phyloP scores from a whole-genome alignment of 1,140 invertebrate genomes.

The Argopecten irradians region DNA sequence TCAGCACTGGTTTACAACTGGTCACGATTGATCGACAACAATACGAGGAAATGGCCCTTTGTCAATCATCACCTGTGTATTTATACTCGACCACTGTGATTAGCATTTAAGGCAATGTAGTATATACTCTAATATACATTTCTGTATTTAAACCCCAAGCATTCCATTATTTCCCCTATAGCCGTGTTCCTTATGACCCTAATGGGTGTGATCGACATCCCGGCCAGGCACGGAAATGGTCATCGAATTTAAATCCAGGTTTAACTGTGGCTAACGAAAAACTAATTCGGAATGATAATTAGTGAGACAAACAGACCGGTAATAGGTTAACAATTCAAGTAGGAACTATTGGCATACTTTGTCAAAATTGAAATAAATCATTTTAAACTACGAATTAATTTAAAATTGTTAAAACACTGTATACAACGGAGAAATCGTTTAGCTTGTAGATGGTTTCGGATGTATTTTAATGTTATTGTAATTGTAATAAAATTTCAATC shows the following conservation, averaged over 20 bases:
- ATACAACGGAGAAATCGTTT: too few relatives aligned
- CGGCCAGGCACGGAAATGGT: not conserved
- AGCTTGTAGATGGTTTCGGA: too few relatives aligned
- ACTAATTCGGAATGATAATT: not conserved
- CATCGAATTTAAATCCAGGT: not conserved
- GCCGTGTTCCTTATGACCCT: not conserved
- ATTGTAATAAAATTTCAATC: too few relatives aligned
- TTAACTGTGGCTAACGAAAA: not conserved
- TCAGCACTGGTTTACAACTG: not conserved
- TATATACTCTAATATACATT: not conserved
- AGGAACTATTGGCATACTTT: not conserved
- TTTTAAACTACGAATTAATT: too few relatives aligned
- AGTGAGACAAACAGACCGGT: not conserved
- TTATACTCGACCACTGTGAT: not conserved
- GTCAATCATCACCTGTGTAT: not conserved
- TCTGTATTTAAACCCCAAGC: constrained; percentile 1
- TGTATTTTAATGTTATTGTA: too few relatives aligned
- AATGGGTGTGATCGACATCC: not conserved
- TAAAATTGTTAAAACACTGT: too few relatives aligned
- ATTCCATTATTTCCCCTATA: not conserved
- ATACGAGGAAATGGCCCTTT: not conserved
- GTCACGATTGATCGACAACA: not conserved
- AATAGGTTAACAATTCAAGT: not conserved
- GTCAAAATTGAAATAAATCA: not conserved
- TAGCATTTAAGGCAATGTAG: not conserved